These are phyloP conservation scores for Heliconius ismenius DNA, from an alignment of 2,888 invertebrate genomes.

Conservation along the genomic window DNA sequence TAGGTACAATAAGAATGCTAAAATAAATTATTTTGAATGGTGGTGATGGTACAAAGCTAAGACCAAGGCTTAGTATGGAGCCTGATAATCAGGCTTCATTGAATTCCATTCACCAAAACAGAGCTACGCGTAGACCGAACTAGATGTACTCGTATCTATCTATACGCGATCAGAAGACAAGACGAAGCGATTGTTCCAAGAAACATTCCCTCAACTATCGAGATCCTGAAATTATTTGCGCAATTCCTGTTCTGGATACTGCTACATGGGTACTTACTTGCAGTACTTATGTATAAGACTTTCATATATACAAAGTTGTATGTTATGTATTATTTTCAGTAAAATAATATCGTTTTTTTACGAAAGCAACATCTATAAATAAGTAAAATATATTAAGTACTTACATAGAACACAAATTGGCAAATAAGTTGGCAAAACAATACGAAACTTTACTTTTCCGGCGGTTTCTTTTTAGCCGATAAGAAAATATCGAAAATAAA, in stretches of 20 bases:
- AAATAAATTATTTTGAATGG: too few relatives aligned
- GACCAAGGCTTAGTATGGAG: not conserved
- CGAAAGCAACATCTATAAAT: not conserved
- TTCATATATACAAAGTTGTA: not conserved
- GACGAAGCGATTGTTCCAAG: conserved; percentile 19
- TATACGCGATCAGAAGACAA: conserved; percentile 13
- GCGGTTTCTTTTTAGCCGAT: too few relatives aligned
- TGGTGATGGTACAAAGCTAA: too few relatives aligned
- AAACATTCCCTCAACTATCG: conserved; percentile 6
- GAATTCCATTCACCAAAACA: conserved; percentile 11
- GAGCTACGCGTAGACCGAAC: not conserved
- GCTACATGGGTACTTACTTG: not conserved
- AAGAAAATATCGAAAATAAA: not conserved
- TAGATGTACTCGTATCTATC: too few relatives aligned
- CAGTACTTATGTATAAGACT: not conserved
- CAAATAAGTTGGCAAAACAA: not conserved
- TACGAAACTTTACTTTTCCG: too few relatives aligned
- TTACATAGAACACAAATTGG: not conserved
- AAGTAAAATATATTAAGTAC: not conserved
- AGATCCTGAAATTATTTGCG: conserved; percentile 23
- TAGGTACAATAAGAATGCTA: too few relatives aligned
- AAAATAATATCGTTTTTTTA: not conserved
- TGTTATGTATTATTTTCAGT: not conserved
- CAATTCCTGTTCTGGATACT: conserved; percentile 5
- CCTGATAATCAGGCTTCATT: not conserved